A percentile compares a stretch with the other conserved stretches of the same genome.
These are phyloP conservation scores for Chrysolina oricalcia DNA, from an alignment of 2,888 invertebrate species.

Conservation along the genomic window DNA sequence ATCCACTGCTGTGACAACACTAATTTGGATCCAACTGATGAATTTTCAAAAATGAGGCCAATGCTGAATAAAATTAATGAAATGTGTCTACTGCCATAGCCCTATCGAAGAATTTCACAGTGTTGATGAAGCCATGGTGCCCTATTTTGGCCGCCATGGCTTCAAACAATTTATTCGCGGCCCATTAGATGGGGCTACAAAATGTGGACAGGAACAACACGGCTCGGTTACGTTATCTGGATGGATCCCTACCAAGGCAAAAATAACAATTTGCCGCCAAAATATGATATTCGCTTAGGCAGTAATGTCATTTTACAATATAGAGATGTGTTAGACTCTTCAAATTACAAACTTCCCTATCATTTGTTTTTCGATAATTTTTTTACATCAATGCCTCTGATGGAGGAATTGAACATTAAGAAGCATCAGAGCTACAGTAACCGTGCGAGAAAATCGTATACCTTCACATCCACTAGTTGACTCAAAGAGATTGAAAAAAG, in stretches of 20 bases:
- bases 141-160: constrained; percentile 62
- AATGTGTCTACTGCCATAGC: constrained; percentile 57
- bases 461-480: too few species aligned
- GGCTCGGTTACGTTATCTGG: constrained; percentile 58
- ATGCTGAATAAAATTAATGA: constrained; percentile 55
- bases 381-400: too few species aligned
- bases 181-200: constrained; percentile 57
- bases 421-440: too few species aligned
- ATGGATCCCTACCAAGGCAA: constrained; percentile 59
- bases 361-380: too few species aligned
- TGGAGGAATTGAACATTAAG: too few species aligned
- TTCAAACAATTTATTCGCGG: constrained; percentile 34
- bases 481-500: too few species aligned
- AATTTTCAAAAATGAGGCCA: constrained; percentile 61
- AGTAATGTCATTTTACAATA: too few species aligned
- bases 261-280: constrained; percentile 38
- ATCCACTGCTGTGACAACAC: constrained; percentile 60
- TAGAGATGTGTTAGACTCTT: too few species aligned
- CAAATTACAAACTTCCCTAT: too few species aligned
- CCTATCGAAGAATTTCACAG: constrained; percentile 59
- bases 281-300: too few species aligned
- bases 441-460: too few species aligned
- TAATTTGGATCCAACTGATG: constrained; percentile 56
- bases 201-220: constrained; percentile 58
- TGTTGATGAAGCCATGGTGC: too few species aligned